Conservation (phyloP, 2,888 invertebrate species). For the Pachliopta kotzebuea region DNA sequence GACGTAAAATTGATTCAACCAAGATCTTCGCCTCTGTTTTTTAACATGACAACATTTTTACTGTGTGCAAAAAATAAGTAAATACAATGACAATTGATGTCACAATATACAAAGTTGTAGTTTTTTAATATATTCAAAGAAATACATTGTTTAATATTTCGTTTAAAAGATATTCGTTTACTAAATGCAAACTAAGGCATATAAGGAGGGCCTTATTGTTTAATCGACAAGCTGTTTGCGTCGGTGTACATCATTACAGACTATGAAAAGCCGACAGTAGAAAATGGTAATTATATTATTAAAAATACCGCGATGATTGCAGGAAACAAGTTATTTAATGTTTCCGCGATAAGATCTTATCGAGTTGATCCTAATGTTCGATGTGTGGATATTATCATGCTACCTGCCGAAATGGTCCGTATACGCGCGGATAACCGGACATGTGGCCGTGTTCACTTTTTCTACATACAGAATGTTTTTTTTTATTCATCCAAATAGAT, state of each 20-base stretch:
- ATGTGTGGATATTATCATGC: conserved; percentile 78
- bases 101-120: too few relatives aligned
- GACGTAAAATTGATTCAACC: too few relatives aligned
- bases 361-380: conserved; percentile 69
- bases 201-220: conserved; percentile 31
- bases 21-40: too few relatives aligned
- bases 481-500: not conserved
- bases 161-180: conserved; percentile 6
- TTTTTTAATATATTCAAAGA: too few relatives aligned
- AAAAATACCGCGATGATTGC: conserved; percentile 76
- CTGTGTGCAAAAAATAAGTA: too few relatives aligned
- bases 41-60: not conserved
- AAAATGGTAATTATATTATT: conserved; percentile 77
- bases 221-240: conserved; percentile 49
- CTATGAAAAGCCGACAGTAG: conserved; percentile 61
- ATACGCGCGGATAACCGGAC: conserved; percentile 60
- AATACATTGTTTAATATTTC: not conserved
- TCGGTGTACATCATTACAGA: conserved; percentile 51
- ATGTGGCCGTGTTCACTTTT: conserved; percentile 45
- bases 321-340: conserved; percentile 80
- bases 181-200: not conserved
- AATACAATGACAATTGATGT: too few relatives aligned
- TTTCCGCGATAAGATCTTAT: conserved; percentile 74
- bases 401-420: conserved; percentile 71
- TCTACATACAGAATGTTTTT: conserved; percentile 44